These are phyloP conservation scores for Lepidonotus clava DNA, from an alignment of 2,888 invertebrate species.

Conservation along the genomic window DNA sequence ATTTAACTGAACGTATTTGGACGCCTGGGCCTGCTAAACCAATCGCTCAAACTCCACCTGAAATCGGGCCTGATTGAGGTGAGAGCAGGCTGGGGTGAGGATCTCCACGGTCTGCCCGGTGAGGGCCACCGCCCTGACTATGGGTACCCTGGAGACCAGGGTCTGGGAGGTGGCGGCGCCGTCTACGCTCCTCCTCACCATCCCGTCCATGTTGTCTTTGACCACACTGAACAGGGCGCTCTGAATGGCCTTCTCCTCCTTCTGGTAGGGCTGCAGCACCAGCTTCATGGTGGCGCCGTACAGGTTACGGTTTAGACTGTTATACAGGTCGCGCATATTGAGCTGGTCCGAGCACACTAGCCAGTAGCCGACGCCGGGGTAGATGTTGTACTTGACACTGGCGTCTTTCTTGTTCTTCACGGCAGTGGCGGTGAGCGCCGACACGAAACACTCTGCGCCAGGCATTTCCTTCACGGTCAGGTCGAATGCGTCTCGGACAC, in stretches of 20 bases:
- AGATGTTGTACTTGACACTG: not conserved
- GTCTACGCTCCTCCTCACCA: not conserved
- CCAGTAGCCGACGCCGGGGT: conserved; percentile 31
- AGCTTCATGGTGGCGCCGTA: conserved; percentile 42
- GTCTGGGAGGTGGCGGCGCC: too few relatives aligned
- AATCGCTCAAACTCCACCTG: not conserved
- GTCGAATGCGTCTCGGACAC: not conserved
- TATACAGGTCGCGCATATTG: not conserved
- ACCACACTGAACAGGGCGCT: not conserved
- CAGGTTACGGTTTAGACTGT: not conserved
- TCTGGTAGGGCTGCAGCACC: conserved; percentile 37
- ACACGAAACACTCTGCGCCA: conserved; percentile 13
- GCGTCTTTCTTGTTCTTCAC: not conserved
- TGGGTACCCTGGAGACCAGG: not conserved
- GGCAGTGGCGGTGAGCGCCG: conserved; percentile 9
- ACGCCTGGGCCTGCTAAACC: too few relatives aligned
- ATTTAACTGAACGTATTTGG: too few relatives aligned
- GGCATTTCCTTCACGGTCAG: not conserved
- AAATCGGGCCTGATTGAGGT: conserved; percentile 1
- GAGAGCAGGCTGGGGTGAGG: not conserved
- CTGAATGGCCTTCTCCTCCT: conserved; percentile 19
- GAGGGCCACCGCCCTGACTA: not conserved
- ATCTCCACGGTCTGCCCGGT: not conserved
- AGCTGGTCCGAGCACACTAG: not conserved
- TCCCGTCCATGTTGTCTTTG: conserved; percentile 26